A percentile compares a stretch with the other conserved stretches of the same genome.
Evolutionary conservation across 2,113 vertebrate species (phyloP).

Genomic region (Sinocyclocheilus anshuiensis): DNA sequence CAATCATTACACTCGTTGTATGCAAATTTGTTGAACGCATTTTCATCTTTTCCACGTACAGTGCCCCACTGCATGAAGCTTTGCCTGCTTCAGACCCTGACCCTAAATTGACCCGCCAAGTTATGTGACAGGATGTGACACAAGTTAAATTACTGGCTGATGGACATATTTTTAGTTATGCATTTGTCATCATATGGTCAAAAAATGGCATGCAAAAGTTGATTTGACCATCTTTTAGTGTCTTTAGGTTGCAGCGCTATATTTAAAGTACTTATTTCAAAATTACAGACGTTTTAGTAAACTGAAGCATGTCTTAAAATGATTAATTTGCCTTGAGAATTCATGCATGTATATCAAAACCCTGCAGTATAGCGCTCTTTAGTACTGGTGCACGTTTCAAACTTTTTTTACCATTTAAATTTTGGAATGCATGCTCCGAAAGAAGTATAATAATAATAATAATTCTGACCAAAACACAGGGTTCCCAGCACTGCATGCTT

Average conservation of each 20-base stretch:
- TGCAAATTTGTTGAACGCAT: background rate
- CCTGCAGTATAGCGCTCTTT: background rate
- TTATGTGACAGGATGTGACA: background rate
- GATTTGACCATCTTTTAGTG: background rate
- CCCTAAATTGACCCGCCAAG: background rate
- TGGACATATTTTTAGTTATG: background rate
- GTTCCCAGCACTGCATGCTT: background rate
- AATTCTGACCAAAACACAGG: background rate
- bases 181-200: background rate
- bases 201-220: background rate
- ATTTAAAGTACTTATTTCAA: background rate
- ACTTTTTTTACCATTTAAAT: background rate
- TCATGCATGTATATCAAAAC: background rate
- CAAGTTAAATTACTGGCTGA: no score
- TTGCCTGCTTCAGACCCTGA: background rate
- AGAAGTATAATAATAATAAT: slow-evolving; percentile 4
- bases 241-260: no score
- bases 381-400: background rate
- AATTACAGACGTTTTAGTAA: background rate
- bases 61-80: background rate
- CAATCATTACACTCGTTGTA: background rate
- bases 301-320: background rate
- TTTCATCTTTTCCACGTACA: background rate
- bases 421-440: background rate
- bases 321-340: background rate